A percentile compares a stretch with the other conserved stretches of the same genome.
Evolutionary conservation across 2,888 invertebrate species (phyloP).

Genomic region (Agrochola macilenta): DNA sequence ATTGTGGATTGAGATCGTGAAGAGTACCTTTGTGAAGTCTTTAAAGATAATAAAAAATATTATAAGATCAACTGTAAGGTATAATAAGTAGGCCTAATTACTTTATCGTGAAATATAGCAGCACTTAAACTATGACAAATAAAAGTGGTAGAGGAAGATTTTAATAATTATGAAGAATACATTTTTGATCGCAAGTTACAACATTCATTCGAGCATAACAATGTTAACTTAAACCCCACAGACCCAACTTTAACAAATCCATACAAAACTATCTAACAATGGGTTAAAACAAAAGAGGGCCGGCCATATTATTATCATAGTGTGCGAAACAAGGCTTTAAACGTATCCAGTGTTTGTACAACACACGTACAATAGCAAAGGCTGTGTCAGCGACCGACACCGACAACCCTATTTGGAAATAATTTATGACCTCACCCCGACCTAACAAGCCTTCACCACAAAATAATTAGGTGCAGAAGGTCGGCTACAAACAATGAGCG

Average conservation of each 20-base stretch:
- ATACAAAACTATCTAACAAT: slow-evolving; percentile 56
- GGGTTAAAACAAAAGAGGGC: slow-evolving; percentile 52
- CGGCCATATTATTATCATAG: slow-evolving; percentile 41
- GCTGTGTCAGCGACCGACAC: slow-evolving; percentile 59
- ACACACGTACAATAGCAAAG: slow-evolving; percentile 53
- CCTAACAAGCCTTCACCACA: slow-evolving; percentile 54
- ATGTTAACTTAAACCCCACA: slow-evolving; percentile 26
- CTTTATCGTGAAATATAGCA: slow-evolving; percentile 21
- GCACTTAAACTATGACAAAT: background rate
- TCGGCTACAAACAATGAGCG: background rate
- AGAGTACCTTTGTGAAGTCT: background rate
- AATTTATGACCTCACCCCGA: slow-evolving; percentile 67
- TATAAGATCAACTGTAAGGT: background rate
- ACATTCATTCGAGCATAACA: slow-evolving; percentile 21
- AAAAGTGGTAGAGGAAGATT: background rate
- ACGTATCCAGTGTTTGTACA: slow-evolving; percentile 49
- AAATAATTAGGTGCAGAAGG: slow-evolving; percentile 39
- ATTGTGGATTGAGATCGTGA: slow-evolving; percentile 54
- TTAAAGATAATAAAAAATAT: background rate
- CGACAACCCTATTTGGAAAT: slow-evolving; percentile 65
- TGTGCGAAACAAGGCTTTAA: slow-evolving; percentile 46
- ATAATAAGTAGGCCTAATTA: slow-evolving; percentile 46
- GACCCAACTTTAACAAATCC: slow-evolving; percentile 50
- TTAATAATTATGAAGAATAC: background rate
- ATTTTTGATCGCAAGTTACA: background rate